Conservation (phyloP, 2,888 invertebrate species). For the Caenorhabditis becei region DNA sequence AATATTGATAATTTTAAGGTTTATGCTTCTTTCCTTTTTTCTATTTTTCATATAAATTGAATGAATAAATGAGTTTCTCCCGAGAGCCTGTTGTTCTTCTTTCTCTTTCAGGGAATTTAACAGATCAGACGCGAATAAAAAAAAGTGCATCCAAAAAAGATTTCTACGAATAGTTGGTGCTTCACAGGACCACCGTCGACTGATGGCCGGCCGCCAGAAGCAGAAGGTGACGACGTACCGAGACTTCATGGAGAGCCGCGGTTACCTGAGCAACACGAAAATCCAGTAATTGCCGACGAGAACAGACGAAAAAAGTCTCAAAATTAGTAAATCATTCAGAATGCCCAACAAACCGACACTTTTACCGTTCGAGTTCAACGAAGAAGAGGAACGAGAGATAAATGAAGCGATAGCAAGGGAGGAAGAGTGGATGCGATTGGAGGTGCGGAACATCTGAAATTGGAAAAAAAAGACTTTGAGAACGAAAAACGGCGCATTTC, state of each 20-base stretch:
- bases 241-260: constrained; percentile 60
- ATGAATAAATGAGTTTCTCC: constrained; percentile 20
- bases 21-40: neutral
- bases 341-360: constrained; percentile 52
- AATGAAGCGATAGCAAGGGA: constrained; percentile 72
- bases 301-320: no score
- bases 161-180: neutral
- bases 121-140: constrained; percentile 21
- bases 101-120: constrained; percentile 15
- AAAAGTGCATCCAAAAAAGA: neutral
- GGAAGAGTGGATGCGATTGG: constrained; percentile 69
- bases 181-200: constrained; percentile 35
- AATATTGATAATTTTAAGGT: constrained; percentile 9
- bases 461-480: no score
- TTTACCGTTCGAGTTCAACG: constrained; percentile 73
- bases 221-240: constrained; percentile 57
- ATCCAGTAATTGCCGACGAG: constrained; percentile 18
- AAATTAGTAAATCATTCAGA: constrained; percentile 23
- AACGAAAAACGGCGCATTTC: no score
- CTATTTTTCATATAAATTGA: constrained; percentile 18
- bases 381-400: constrained; percentile 74
- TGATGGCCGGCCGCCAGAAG: constrained; percentile 16
- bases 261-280: constrained; percentile 50
- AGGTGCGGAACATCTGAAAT: no score
- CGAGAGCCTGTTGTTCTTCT: constrained; percentile 2